Evolutionary conservation across 1,140 invertebrate genomes (phyloP).

Genomic region (Zaprionus gabonicus): DNA sequence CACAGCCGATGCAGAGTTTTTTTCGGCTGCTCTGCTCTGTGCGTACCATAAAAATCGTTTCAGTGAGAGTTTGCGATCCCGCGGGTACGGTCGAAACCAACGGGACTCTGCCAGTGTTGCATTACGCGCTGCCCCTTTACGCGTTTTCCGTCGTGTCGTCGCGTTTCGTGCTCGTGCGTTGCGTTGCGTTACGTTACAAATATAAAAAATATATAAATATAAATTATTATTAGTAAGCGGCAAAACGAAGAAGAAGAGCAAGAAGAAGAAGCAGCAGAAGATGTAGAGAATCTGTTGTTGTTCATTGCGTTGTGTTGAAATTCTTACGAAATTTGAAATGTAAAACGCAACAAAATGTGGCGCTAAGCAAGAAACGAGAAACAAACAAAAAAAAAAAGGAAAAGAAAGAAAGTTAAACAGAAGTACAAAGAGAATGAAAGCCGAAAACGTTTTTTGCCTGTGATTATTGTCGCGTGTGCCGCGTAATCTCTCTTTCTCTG

Average conservation of each 20-base stretch:
- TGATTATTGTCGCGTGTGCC: constrained; percentile 48
- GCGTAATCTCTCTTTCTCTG: constrained; percentile 18
- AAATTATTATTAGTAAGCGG: constrained; percentile 29
- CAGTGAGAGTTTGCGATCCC: constrained; percentile 85
- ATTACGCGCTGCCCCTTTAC: constrained; percentile 44
- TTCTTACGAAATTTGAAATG: constrained; percentile 35
- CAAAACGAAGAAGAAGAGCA: too few species aligned
- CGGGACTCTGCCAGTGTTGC: constrained; percentile 56
- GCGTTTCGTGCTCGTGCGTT: constrained; percentile 36
- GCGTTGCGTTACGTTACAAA: constrained; percentile 33
- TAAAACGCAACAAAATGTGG: constrained; percentile 45
- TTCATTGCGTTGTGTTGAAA: constrained; percentile 5
- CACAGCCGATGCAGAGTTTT: constrained; percentile 10
- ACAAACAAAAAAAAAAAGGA: background rate
- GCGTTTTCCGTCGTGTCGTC: constrained; percentile 39
- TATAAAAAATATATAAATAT: constrained; percentile 23
- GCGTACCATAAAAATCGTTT: constrained; percentile 83
- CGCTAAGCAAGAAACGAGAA: constrained; percentile 20
- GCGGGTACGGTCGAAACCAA: constrained; percentile 84
- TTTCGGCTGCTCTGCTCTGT: constrained; percentile 55
- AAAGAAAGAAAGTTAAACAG: constrained; percentile 3
- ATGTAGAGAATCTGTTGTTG: constrained; percentile 23
- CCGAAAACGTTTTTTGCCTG: constrained; percentile 32
- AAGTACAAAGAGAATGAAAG: constrained; percentile 19
- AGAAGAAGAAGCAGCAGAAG: background rate